Base-by-base conservation (phyloP, 2,888 invertebrate species). In the Parnassius glacialis region DNA sequence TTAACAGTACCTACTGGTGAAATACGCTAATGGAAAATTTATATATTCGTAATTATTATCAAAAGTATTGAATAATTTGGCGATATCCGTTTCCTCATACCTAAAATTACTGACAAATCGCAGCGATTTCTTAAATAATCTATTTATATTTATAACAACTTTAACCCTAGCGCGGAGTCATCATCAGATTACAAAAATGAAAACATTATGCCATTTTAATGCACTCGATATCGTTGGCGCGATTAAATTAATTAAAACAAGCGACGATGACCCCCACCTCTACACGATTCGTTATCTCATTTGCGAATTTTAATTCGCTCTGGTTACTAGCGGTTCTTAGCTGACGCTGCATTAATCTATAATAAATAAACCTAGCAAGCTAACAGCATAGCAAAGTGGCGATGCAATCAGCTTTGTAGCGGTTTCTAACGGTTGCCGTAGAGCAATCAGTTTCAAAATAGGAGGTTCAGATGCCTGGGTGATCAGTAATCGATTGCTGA, bases 191-290 rank as follows among this genome's bases (percentile, higher is more conserved):
- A 52, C 44, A 51, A 44, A 55, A 60, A 60, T 34, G 60, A 61
- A 61, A 61, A 57, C 61, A 52, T 57, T 57, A 57, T 41, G 20
- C 57, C 57, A 61, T 57, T 52, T 52, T 48, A 34, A 61, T 61
- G 57, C 61, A 61, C 45, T 56, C 47, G 16, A 52, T 61, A 55
- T 57, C 47, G 12, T 61, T 42, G 20, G 25, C 11, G 52, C 42
- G 60, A 60, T 60, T 55, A 60, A 50, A 11, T 51, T 44, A 55
- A 55, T 51, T 55, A 47, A 61, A 51, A 57, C 48, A 57, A 57
- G 34, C 57, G 48, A 42, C 47, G 57, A 61, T 57, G 61, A 20
- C 61, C 56, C 45, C 47, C 47, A 56, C 55, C 61, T 56, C 52
- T 20, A 48, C 57, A 61, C 47, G 42, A 20, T 48, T 12, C 47